phyloP scores from a whole-genome alignment of 2,113 vertebrate species.

The Nothobranchius kuhntae region DNA sequence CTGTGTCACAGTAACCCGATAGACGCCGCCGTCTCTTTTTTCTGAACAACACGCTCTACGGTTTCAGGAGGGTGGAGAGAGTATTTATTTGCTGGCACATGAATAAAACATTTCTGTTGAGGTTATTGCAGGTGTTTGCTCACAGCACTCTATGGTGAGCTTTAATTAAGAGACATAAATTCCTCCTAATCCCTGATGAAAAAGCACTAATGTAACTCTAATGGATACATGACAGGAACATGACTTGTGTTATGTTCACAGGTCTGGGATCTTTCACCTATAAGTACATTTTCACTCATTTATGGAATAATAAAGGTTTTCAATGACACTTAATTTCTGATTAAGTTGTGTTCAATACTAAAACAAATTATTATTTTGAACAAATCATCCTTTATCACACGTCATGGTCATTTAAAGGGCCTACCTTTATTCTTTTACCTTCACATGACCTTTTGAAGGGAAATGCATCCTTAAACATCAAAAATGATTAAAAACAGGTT shows the following conservation, averaged over 20 bases:
- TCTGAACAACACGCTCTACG: conserved; percentile 72
- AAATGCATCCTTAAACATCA: too few relatives aligned
- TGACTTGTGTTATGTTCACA: background rate
- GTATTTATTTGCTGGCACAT: conserved; percentile 76
- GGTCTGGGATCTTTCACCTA: too few relatives aligned
- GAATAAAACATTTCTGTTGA: conserved; percentile 75
- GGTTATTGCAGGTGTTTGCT: conserved; percentile 70
- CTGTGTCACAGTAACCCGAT: conserved; percentile 66
- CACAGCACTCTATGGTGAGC: conserved; percentile 69
- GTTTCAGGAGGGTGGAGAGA: conserved; percentile 70
- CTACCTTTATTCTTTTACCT: too few relatives aligned
- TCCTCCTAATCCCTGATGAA: conserved; percentile 68
- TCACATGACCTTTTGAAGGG: too few relatives aligned
- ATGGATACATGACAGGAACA: conserved; percentile 20
- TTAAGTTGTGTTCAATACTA: too few relatives aligned
- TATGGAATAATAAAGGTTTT: too few relatives aligned
- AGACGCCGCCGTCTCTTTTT: conserved; percentile 56
- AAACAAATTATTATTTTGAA: too few relatives aligned
- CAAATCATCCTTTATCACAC: too few relatives aligned
- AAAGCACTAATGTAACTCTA: conserved; percentile 39
- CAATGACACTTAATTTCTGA: too few relatives aligned
- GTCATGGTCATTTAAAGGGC: too few relatives aligned
- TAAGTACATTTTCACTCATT: background rate
- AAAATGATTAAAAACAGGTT: too few relatives aligned
- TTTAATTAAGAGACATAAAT: conserved; percentile 78